Evolutionary conservation across 2,113 vertebrate genomes (phyloP), one percentile per base, ranked within the genome.

Genomic region (Macroglossus sobrinus): DNA sequence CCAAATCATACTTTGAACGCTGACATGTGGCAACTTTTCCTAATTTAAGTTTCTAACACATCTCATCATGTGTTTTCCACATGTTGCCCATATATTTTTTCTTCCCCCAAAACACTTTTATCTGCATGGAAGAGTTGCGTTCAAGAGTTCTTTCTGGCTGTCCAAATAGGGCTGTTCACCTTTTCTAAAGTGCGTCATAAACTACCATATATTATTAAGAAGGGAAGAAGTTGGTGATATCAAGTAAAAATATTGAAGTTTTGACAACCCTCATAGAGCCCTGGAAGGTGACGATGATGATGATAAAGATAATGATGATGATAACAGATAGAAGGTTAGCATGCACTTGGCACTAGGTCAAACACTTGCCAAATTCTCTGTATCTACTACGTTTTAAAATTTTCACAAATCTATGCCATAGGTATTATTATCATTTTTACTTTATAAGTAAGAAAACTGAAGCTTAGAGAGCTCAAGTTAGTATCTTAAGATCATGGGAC

Each of bases 21-120:
- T 96, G 92, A 91, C 33, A 61, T 11, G 12, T 18, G 33, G 40
- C 72, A 92, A 2, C 90, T 93, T 96, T 95, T 69, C 88, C 26
- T 35, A 33, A 84, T 87, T 96, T 86, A 45, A 75, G 96, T 93
- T 16, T 45, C 33, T 15, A 15, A 74, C 8, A 26, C 19, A 18
- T 43, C 11, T 84, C 35, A 2, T 63, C 59, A 47, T 4, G 40
- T 40, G 22, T 64, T 95, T 96, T 61, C 89, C 79, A 95, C 38
- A n/a, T 84, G 78, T 75, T 66, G 50, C 57, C 19, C 15, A 13
- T 82, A 7, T 26, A 43, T 24, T 72, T 89, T 89, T 64, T 43
- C 47, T 24, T 59, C 21, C 76, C 76, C 43, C 12, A 66, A 53
- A 38, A 72, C 11, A 63, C 5, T 38, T 82, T 30, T 33, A 53